Conservation (phyloP, 2,888 invertebrate genomes). For the Nudaria mundana region DNA sequence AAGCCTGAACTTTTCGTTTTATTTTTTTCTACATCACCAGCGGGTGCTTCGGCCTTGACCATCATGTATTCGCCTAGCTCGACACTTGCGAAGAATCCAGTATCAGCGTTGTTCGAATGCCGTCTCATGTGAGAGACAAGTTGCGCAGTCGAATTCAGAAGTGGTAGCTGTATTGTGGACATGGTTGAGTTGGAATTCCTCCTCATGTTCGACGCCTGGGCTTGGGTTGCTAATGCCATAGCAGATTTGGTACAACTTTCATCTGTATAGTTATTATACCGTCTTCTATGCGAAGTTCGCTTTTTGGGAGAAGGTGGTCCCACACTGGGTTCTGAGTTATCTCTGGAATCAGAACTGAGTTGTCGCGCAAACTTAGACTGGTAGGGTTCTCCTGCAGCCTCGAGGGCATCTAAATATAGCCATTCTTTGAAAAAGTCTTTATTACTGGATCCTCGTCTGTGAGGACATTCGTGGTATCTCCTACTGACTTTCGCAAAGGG, state of each 20-base stretch:
- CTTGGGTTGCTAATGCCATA: constrained; percentile 64
- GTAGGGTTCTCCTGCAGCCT: constrained; percentile 69
- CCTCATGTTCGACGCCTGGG: constrained; percentile 76
- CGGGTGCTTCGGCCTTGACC: constrained; percentile 74
- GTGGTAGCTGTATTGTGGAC: constrained; percentile 82
- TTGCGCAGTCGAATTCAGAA: constrained; percentile 73
- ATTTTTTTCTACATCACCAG: constrained; percentile 60
- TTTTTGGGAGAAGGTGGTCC: constrained; percentile 74
- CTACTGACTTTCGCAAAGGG: constrained; percentile 72
- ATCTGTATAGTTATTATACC: constrained; percentile 69
- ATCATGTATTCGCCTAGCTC: constrained; percentile 78
- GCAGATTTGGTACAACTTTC: constrained; percentile 76
- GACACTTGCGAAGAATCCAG: constrained; percentile 79
- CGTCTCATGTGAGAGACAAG: constrained; percentile 78
- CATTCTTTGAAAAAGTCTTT: constrained; percentile 74
- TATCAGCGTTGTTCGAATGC: constrained; percentile 83
- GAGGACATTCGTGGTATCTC: constrained; percentile 66
- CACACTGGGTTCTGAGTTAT: constrained; percentile 74
- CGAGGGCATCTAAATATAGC: constrained; percentile 66
- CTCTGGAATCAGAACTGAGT: constrained; percentile 76
- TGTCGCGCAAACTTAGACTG: constrained; percentile 79
- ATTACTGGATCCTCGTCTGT: constrained; percentile 58
- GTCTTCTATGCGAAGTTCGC: constrained; percentile 58
- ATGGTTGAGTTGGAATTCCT: constrained; percentile 83
- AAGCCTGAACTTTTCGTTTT: constrained; percentile 84